Evolutionary conservation across 2,888 invertebrate genomes (phyloP), one percentile per base, ranked within the genome.

Genomic region (Macaria liturata): DNA sequence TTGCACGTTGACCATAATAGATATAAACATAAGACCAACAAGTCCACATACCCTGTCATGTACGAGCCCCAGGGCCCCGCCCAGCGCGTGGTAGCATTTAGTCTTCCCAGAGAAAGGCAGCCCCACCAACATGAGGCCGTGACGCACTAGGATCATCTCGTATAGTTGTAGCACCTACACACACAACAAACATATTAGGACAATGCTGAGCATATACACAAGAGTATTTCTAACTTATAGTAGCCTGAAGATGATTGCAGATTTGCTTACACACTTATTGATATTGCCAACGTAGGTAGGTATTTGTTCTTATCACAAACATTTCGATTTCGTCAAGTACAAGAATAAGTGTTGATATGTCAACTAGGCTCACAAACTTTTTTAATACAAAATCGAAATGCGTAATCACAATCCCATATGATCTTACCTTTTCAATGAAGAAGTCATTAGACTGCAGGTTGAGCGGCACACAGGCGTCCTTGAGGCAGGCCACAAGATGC

Each of bases 121-220:
- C 0, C 98, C 98, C 0, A 98, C 98, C 75, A 98, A 93, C 98
- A 98, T 98, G 70, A 98, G 94, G 0, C 98, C 98, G 83, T 98
- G 98, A 31, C 98, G 93, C 1, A 98, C 98, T 34, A 97, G 94
- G 90, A 98, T 98, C 98, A 98, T 98, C 86, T 98, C 98, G 80
- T 96, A 98, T 5, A 98, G 93, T 90, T 98, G 96, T 4, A 90
- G 77, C 44, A 88, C 91, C 89, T 92, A 52, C 31, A 67, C 31
- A 67, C 46, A n/a, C 56, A 37, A 37, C 7, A 20, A 20, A 20
- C 20, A 20, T 20, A 20, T 20, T 20, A 20, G 20, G 20, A 20
- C 20, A 20, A 20, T 20, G 20, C 20, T 20, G 20, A 20, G 20
- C 20, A 20, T 20, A 20, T 20, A 20, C 20, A 20, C 20, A 20